Evolutionary conservation across 1,140 invertebrate species (phyloP).

Genomic region (Choristoneura fumiferana): DNA sequence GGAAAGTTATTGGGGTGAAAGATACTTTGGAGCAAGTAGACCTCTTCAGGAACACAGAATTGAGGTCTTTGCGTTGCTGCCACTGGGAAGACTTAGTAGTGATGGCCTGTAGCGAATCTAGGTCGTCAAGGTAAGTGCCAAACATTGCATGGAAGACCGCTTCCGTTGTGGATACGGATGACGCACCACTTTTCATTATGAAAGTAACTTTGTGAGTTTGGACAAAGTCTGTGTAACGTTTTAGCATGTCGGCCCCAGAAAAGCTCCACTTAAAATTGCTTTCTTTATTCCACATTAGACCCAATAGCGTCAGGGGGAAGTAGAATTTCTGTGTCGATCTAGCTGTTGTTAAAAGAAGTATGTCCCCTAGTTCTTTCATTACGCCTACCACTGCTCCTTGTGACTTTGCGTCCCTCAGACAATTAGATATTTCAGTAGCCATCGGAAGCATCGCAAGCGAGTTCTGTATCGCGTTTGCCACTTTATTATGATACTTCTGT

Average conservation of each 20-base stretch:
- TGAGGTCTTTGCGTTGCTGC: neutral
- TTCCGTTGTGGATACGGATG: neutral
- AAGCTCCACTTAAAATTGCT: neutral
- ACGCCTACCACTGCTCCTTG: neutral
- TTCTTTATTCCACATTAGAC: neutral
- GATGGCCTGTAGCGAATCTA: neutral
- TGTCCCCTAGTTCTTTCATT: neutral
- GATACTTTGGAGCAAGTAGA: neutral
- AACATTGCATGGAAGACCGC: slow-evolving; percentile 17
- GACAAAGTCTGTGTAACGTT: neutral
- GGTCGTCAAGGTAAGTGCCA: slow-evolving; percentile 19
- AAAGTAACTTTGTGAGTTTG: neutral
- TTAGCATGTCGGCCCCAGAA: neutral
- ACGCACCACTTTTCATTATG: neutral
- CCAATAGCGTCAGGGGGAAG: neutral
- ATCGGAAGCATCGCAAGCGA: slow-evolving; percentile 10
- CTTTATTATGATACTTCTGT: slow-evolving; percentile 22
- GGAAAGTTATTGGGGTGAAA: slow-evolving; percentile 5
- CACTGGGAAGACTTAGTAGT: neutral
- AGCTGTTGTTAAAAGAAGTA: neutral
- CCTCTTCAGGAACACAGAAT: neutral
- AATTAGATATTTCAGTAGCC: neutral
- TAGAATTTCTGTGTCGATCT: slow-evolving; percentile 14
- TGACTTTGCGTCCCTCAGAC: neutral
- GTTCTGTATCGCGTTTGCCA: neutral